phyloP scores from a whole-genome alignment of 2,113 vertebrate genomes.

The Neodon shergylaensis region DNA sequence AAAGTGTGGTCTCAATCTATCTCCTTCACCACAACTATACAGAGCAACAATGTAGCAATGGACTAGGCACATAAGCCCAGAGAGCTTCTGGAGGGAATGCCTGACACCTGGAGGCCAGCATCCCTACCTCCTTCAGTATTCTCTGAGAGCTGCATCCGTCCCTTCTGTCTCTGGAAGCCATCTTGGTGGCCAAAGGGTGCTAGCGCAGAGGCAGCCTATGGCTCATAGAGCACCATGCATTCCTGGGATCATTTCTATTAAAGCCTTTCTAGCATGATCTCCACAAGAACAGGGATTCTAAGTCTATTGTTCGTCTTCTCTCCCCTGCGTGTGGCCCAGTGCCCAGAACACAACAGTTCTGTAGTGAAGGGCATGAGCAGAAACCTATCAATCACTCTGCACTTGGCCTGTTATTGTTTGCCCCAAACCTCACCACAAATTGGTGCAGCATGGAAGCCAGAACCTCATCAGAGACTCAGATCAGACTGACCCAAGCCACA shows the following conservation, averaged over 20 bases:
- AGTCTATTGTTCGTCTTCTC: background rate
- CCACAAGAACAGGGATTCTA: fast-evolving
- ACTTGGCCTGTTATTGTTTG: fast-evolving
- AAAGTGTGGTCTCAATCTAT: background rate
- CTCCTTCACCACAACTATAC: background rate
- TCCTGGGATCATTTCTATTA: background rate
- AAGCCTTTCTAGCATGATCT: background rate
- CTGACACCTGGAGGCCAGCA: background rate
- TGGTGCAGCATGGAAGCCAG: background rate
- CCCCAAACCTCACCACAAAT: background rate
- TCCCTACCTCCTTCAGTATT: background rate
- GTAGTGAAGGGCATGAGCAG: background rate
- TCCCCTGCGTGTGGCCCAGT: background rate
- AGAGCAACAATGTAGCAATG: background rate
- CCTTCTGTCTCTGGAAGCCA: background rate
- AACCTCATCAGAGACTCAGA: background rate
- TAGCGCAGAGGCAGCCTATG: background rate
- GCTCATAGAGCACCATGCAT: background rate
- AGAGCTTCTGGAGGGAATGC: background rate
- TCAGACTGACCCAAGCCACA: background rate
- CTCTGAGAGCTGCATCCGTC: too few species aligned
- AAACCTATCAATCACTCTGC: background rate
- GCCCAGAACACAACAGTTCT: background rate
- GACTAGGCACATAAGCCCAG: background rate
- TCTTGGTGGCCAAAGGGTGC: background rate